These are phyloP conservation scores for Drosophila affinis DNA, from an alignment of 2,888 invertebrate genomes.

Conservation along the genomic window DNA sequence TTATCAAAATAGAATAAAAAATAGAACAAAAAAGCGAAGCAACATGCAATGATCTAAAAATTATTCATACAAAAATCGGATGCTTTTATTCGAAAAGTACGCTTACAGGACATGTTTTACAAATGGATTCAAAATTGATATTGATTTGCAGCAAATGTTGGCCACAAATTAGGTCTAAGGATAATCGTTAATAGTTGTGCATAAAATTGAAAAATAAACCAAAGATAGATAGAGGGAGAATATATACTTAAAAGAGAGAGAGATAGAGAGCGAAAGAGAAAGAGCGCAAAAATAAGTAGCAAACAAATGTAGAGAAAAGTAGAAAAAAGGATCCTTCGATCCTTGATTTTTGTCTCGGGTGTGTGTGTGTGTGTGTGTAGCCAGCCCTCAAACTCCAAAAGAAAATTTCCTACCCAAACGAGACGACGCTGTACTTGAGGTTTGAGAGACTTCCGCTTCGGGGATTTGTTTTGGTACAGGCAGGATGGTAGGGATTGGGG, in stretches of 20 bases:
- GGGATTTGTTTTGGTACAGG: background rate
- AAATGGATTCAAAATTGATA: background rate
- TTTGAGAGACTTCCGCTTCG: background rate
- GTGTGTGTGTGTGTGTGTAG: conserved; percentile 24
- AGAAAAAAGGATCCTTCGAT: conserved; percentile 3
- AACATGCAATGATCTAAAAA: background rate
- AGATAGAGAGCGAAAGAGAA: conserved; percentile 6
- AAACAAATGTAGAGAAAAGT: background rate
- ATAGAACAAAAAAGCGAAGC: background rate
- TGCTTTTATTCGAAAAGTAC: background rate
- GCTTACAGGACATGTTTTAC: background rate
- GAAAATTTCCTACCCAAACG: conserved; percentile 16
- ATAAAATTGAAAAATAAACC: conserved; percentile 21
- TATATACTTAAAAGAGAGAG: background rate
- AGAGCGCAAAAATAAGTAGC: conserved; percentile 4
- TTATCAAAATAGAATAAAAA: no score
- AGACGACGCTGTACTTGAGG: background rate
- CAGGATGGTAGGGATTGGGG: background rate
- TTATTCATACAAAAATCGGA: background rate
- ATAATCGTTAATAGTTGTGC: conserved; percentile 11
- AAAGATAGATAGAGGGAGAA: conserved; percentile 7
- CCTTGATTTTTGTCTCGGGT: conserved; percentile 7
- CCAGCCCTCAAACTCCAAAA: conserved; percentile 10
- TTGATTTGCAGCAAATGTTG: background rate
- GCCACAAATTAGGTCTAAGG: background rate